phyloP scores from a whole-genome alignment of 1,140 invertebrate species.

The Microplitis mediator region DNA sequence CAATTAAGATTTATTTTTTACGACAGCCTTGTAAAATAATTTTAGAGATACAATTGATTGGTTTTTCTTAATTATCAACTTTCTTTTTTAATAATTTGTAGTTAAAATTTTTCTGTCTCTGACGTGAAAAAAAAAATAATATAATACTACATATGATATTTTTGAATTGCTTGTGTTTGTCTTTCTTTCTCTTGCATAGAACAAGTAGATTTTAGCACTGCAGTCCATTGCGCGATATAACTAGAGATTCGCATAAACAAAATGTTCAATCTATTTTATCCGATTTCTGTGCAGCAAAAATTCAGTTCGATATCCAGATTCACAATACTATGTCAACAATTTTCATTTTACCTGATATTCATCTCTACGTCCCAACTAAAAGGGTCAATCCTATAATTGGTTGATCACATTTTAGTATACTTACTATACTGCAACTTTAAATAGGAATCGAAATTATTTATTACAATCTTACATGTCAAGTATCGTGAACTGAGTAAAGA shows the following conservation, averaged over 20 bases:
- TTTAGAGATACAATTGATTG: too few relatives aligned
- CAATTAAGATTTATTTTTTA: too few relatives aligned
- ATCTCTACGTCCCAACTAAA: neutral
- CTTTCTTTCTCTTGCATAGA: slow-evolving; percentile 27
- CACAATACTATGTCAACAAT: neutral
- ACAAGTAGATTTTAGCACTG: slow-evolving; percentile 18
- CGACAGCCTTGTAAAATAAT: too few relatives aligned
- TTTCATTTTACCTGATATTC: slow-evolving; percentile 2
- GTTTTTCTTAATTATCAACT: too few relatives aligned
- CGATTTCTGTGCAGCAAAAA: slow-evolving; percentile 12
- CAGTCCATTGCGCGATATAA: slow-evolving; percentile 14
- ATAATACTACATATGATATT: too few relatives aligned
- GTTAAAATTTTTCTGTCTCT: too few relatives aligned
- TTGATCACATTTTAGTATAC: neutral
- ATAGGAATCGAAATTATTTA: too few relatives aligned
- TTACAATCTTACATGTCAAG: neutral
- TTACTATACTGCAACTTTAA: neutral
- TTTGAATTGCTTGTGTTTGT: neutral
- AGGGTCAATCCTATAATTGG: neutral
- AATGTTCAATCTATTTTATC: slow-evolving; percentile 37
- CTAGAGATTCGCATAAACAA: slow-evolving; percentile 36
- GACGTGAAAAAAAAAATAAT: too few relatives aligned
- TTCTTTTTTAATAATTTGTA: too few relatives aligned
- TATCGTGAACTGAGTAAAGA: neutral
- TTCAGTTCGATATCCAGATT: neutral